A percentile compares a stretch with the other conserved stretches of the same genome.
Conservation (phyloP, 2,113 vertebrate species). For the Catharus bicknelli region DNA sequence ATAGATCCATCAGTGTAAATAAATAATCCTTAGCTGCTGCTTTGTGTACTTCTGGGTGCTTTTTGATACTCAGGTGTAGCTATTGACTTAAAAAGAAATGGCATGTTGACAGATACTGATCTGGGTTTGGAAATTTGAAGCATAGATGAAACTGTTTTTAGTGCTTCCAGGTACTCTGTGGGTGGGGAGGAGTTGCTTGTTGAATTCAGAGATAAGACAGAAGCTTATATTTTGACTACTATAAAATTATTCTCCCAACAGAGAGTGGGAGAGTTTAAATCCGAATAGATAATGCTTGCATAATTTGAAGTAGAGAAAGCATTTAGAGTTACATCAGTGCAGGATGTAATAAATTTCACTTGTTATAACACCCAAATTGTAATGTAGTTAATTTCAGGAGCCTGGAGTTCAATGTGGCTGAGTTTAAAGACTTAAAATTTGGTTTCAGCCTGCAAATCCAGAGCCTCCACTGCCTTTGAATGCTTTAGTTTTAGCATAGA, state of each 20-base stretch:
- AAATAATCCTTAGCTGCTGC: slow-evolving; percentile 2
- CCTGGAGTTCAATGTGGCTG: neutral
- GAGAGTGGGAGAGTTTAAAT: neutral
- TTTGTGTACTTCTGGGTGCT: neutral
- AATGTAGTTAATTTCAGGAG: neutral
- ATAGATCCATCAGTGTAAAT: neutral
- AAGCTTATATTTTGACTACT: neutral
- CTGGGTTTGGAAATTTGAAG: slow-evolving; percentile 5
- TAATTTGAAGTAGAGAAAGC: neutral
- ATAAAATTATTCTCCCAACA: neutral
- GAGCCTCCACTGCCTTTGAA: neutral
- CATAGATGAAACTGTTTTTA: neutral
- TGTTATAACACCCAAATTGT: neutral
- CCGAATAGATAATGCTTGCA: neutral
- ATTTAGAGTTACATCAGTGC: neutral
- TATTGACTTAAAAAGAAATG: neutral
- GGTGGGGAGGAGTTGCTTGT: neutral
- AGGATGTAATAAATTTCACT: neutral
- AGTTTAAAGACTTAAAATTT: neutral
- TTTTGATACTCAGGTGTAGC: neutral
- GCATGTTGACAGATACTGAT: neutral
- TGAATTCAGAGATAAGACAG: neutral
- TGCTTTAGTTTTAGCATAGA: neutral
- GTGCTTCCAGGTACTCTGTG: neutral
- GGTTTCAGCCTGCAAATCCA: neutral